A percentile compares a stretch with the other conserved stretches of the same genome.
phyloP scores from a whole-genome alignment of 2,888 invertebrate species.

The Calliphora vomitoria region DNA sequence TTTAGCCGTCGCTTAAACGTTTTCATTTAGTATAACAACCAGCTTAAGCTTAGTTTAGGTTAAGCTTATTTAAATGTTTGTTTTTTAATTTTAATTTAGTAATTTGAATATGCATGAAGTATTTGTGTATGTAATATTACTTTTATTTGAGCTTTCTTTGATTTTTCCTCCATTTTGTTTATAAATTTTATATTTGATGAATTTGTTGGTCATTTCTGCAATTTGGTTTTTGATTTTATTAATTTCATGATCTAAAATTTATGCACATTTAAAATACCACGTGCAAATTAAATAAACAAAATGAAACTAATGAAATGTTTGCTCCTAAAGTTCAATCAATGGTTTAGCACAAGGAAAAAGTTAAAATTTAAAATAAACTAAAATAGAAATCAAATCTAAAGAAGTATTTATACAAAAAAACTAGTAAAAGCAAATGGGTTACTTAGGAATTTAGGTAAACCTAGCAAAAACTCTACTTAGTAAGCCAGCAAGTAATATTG shows the following conservation, averaged over 20 bases:
- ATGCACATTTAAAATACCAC: neutral
- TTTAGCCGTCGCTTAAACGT: slow-evolving; percentile 66
- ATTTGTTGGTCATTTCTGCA: neutral
- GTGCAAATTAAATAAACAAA: no score
- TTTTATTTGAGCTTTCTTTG: no score
- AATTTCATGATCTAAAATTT: neutral
- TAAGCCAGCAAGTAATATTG: no score
- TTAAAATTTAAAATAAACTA: neutral
- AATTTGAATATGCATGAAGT: neutral
- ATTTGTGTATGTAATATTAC: neutral
- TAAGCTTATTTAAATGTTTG: neutral
- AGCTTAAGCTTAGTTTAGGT: slow-evolving; percentile 5
- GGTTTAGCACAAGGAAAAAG: neutral
- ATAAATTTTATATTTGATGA: neutral
- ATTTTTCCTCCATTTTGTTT: neutral
- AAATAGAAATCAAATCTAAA: neutral
- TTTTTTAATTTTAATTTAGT: neutral
- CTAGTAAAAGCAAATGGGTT: no score
- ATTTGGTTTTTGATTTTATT: neutral
- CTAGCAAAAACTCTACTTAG: no score
- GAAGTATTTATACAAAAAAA: no score
- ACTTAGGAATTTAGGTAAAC: no score
- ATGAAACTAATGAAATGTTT: neutral
- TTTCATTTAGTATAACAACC: neutral
- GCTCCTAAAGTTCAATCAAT: neutral